Base-by-base conservation (phyloP, 2,797 vertebrate genomes). In the Muscicapa comitata region DNA sequence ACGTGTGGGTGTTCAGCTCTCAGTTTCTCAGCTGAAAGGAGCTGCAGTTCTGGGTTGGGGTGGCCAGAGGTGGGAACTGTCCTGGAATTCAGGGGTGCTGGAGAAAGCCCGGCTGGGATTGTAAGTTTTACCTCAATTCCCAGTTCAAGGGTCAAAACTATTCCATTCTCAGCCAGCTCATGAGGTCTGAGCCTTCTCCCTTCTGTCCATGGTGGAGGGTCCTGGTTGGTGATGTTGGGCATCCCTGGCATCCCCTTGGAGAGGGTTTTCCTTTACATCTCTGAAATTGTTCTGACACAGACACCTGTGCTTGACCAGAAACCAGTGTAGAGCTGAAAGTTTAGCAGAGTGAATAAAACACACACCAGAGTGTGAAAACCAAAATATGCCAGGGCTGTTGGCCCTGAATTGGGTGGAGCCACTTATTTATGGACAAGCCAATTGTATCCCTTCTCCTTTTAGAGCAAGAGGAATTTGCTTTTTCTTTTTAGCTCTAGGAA, bases 191-290 rank as follows among this genome's bases (percentile, higher is more conserved):
- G 50, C 38, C 19, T 11, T 35, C 9, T 40, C 35, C 53, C 5
- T 47, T 13, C 53, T 29, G 35, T 4, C 45, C 6, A 0, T 13
- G 24, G 5, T 3, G 29, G 24, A 6, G 48, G 16, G 7, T 70
- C 42, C 53, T 61, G 42, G 37, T 1, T 68, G 2, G 1, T 8
- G 6, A 5, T 16, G 9, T 40, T 42, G 51, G 3, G 13, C 42
- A 29, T 7, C 17, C 19, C 57, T 31, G 35, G n/a, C 23, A 16
- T n/a, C 47, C 38, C 17, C 47, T 35, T 16, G 66, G 38, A 66
- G 21, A 47, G 21, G 35, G 0, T 2, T 63, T 80, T 33, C 28
- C 29, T 58, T 43, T 33, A 4, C 17, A 11, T 7, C 16, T 51
- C 54, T 61, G n/a, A 11, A 4, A 15, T 15, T 58, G 29, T 19